Evolutionary conservation across 2,113 vertebrate genomes (phyloP).

Genomic region (Microtus ochrogaster): DNA sequence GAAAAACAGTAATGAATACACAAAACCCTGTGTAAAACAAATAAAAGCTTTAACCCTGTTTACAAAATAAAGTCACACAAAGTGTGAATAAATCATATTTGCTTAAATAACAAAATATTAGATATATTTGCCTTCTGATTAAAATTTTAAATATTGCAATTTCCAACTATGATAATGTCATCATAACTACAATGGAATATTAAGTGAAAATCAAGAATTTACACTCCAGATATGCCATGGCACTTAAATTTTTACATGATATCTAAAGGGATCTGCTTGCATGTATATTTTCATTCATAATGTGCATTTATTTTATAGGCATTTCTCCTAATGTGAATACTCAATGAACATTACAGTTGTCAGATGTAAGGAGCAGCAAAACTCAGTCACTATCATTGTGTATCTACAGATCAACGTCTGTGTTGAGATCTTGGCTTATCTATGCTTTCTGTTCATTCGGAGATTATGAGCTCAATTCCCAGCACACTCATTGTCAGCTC

Average conservation of each 20-base stretch:
- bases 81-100: not conserved
- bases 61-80: not conserved
- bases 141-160: not conserved
- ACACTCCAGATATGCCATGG: not conserved
- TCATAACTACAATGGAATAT: not conserved
- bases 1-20: not conserved
- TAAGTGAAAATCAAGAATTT: not conserved
- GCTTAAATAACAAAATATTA: not conserved
- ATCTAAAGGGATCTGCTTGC: not conserved
- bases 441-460: not conserved
- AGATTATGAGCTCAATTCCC: not conserved
- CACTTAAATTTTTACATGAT: not conserved
- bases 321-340: not conserved
- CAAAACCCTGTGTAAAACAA: not conserved
- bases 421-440: not conserved
- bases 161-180: not conserved
- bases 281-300: no score
- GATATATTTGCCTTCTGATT: not conserved
- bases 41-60: not conserved
- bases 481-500: not conserved
- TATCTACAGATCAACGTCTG: not conserved
- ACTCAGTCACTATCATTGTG: not conserved
- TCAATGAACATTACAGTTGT: no score
- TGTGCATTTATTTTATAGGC: not conserved
- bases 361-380: not conserved